These are phyloP conservation scores for Engystomops pustulosus DNA, from an alignment of 2,113 vertebrate species.

Conservation along the genomic window DNA sequence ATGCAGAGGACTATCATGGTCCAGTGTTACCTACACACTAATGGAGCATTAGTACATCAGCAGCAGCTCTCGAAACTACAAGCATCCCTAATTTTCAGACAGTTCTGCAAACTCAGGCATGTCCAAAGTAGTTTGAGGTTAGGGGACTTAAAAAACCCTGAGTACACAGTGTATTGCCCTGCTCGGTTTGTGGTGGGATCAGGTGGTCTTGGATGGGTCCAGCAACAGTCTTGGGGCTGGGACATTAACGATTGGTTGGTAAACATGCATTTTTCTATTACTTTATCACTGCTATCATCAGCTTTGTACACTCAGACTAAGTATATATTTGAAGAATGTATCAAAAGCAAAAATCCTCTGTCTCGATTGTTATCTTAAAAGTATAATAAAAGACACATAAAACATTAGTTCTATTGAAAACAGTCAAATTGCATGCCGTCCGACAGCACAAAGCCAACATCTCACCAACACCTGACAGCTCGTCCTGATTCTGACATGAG, in stretches of 20 bases:
- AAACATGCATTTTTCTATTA: too few relatives aligned
- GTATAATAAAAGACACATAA: background rate
- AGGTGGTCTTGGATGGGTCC: too few relatives aligned
- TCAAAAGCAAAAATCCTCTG: background rate
- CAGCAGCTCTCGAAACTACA: too few relatives aligned
- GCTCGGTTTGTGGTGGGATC: too few relatives aligned
- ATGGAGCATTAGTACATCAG: background rate
- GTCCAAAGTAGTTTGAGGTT: too few relatives aligned
- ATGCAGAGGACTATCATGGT: too few relatives aligned
- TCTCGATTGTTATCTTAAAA: background rate
- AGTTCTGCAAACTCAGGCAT: too few relatives aligned
- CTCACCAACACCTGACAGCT: conserved; percentile 59
- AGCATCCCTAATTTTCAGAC: too few relatives aligned
- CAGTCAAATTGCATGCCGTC: background rate
- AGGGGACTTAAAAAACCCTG: too few relatives aligned
- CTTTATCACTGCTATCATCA: background rate
- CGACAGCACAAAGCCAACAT: conserved; percentile 54
- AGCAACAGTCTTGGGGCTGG: too few relatives aligned
- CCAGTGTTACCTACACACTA: background rate
- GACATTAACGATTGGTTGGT: too few relatives aligned
- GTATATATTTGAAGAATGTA: background rate
- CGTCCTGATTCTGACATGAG: conserved; percentile 22
- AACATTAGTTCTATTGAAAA: conserved; percentile 26
- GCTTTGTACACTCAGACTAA: background rate
- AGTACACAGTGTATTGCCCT: too few relatives aligned